Percentiles rank a stretch among this genome's conserved stretches.
Evolutionary conservation across 2,888 invertebrate genomes (phyloP).

Genomic region (Trichopria drosophilae): DNA sequence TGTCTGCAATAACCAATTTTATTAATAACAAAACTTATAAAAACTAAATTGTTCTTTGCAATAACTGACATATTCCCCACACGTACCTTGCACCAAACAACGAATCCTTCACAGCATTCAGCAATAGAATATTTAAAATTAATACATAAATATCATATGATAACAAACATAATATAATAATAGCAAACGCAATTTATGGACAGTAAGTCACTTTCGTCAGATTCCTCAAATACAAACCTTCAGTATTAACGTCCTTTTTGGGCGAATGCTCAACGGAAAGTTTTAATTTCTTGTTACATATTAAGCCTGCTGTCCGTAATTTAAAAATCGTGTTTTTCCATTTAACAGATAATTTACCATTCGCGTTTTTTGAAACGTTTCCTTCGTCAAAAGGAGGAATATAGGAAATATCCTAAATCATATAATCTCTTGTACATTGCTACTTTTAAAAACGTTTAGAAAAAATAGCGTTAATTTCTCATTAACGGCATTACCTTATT

Average conservation of each 20-base stretch:
- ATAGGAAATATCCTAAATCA: too few relatives aligned
- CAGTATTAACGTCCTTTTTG: too few relatives aligned
- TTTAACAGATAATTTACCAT: constrained; percentile 30
- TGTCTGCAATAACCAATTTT: constrained; percentile 15
- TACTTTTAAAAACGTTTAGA: neutral
- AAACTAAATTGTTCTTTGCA: neutral
- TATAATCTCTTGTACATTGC: too few relatives aligned
- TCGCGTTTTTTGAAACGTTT: constrained; percentile 31
- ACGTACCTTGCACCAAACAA: constrained; percentile 29
- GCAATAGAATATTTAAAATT: constrained; percentile 27
- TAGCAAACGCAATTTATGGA: too few relatives aligned
- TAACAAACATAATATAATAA: too few relatives aligned
- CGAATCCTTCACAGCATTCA: constrained; percentile 32
- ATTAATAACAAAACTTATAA: neutral
- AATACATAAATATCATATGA: too few relatives aligned
- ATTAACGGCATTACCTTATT: constrained; percentile 7
- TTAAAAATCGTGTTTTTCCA: constrained; percentile 31
- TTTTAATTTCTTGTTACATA: too few relatives aligned
- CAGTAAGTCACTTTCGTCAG: too few relatives aligned
- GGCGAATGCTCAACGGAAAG: too few relatives aligned
- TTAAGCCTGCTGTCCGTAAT: constrained; percentile 26
- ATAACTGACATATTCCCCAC: neutral
- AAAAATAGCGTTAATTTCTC: neutral
- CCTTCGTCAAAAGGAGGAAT: too few relatives aligned
- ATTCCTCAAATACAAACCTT: too few relatives aligned